phyloP scores from a whole-genome alignment of 2,797 vertebrate species.

The Mallotus villosus region DNA sequence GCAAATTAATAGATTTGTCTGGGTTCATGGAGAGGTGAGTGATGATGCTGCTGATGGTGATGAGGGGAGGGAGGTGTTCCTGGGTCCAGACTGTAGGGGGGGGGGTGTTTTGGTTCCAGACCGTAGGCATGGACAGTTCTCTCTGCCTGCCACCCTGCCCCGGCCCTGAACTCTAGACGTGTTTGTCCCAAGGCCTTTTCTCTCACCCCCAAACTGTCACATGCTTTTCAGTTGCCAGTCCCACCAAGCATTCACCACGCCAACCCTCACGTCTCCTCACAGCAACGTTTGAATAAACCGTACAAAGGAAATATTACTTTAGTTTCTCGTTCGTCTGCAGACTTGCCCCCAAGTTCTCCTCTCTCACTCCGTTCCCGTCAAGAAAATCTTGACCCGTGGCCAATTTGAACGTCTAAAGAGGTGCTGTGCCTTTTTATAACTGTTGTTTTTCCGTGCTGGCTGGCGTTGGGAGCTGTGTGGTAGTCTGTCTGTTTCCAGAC shows the following conservation, averaged over 20 bases:
- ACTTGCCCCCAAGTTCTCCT: not conserved
- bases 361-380: not conserved
- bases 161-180: conserved; percentile 55
- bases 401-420: not conserved
- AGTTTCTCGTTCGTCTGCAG: not conserved
- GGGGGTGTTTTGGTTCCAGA: not conserved
- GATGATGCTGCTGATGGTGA: conserved; percentile 9
- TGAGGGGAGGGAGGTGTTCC: conserved; percentile 23
- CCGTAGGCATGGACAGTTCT: conserved; percentile 25
- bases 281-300: conserved; percentile 6
- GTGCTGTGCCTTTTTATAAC: not conserved
- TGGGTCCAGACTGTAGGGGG: not conserved
- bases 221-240: conserved; percentile 35
- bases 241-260: not conserved
- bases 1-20: conserved; percentile 24
- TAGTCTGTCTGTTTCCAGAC: not conserved
- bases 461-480: not conserved
- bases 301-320: not conserved
- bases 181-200: conserved; percentile 55
- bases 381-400: not conserved
- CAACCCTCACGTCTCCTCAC: conserved; percentile 3
- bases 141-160: conserved; percentile 66
- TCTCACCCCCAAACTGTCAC: conserved; percentile 61
- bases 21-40: conserved; percentile 60
- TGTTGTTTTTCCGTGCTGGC: not conserved